Conservation (phyloP, 2,888 invertebrate genomes). For the Eupithecia inturbata region DNA sequence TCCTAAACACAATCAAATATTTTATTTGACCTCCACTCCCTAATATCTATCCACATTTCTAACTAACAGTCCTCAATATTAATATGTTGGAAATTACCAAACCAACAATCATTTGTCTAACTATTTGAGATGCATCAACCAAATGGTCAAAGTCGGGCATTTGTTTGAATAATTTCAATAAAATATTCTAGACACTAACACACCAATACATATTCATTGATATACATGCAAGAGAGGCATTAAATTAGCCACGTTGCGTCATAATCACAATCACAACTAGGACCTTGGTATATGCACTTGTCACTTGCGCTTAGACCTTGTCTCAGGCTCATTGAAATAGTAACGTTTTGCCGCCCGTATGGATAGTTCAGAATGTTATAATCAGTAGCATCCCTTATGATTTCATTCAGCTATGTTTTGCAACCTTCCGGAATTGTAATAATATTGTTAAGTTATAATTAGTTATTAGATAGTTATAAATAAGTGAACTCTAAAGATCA, state of each 20-base stretch:
- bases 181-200: conserved; percentile 11
- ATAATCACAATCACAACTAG: conserved; percentile 41
- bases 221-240: conserved; percentile 34
- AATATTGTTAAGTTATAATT: conserved; percentile 12
- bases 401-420: conserved; percentile 21
- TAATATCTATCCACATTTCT: background rate
- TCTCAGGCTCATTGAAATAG: conserved; percentile 35
- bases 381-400: conserved; percentile 23
- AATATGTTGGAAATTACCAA: background rate
- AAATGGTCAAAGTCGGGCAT: background rate
- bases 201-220: conserved; percentile 27
- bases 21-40: background rate
- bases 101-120: background rate
- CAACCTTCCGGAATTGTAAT: conserved; percentile 34
- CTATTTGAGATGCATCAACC: background rate
- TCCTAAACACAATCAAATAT: background rate
- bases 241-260: conserved; percentile 39
- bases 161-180: conserved; percentile 5
- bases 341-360: conserved; percentile 38
- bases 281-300: conserved; percentile 47
- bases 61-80: background rate
- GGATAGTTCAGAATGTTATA: conserved; percentile 35
- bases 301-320: conserved; percentile 41
- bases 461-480: background rate
- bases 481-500: conserved; percentile 12